Percentiles rank a stretch among this genome's conserved stretches.
phyloP scores from a whole-genome alignment of 1,140 invertebrate species.

The Drosophila ananassae region DNA sequence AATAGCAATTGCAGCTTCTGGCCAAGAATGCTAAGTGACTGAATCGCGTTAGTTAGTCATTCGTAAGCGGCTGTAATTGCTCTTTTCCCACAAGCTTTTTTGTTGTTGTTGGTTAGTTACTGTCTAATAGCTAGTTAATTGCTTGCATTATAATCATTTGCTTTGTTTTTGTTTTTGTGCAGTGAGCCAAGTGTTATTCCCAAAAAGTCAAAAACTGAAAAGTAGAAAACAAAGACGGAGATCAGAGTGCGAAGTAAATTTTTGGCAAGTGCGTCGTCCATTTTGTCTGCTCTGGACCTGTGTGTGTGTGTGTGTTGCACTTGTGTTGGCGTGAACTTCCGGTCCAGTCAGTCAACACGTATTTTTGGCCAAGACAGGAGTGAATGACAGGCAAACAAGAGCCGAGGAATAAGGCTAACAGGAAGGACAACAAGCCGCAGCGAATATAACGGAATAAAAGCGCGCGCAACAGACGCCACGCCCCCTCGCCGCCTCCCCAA shows the following conservation, averaged over 20 bases:
- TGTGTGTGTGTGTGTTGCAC: conserved; percentile 6
- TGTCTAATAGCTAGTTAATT: conserved; percentile 2
- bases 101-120: conserved; percentile 1
- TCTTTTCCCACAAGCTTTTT: background rate
- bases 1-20: background rate
- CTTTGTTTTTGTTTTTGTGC: conserved; percentile 25
- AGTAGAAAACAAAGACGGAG: conserved; percentile 16
- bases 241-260: conserved; percentile 15
- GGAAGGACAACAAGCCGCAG: conserved; percentile 11
- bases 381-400: background rate
- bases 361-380: conserved; percentile 46
- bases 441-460: conserved; percentile 30
- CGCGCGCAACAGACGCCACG: conserved; percentile 59
- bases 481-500: background rate
- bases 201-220: conserved; percentile 11
- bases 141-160: conserved; percentile 12
- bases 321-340: conserved; percentile 31
- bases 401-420: background rate
- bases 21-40: background rate
- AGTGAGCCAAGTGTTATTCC: conserved; percentile 20
- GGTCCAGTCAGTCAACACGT: conserved; percentile 47
- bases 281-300: conserved; percentile 46
- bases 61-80: background rate
- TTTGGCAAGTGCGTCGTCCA: conserved; percentile 52
- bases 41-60: too few relatives aligned